phyloP scores from a whole-genome alignment of 2,113 vertebrate species.

The Melanostigma gelatinosum region DNA sequence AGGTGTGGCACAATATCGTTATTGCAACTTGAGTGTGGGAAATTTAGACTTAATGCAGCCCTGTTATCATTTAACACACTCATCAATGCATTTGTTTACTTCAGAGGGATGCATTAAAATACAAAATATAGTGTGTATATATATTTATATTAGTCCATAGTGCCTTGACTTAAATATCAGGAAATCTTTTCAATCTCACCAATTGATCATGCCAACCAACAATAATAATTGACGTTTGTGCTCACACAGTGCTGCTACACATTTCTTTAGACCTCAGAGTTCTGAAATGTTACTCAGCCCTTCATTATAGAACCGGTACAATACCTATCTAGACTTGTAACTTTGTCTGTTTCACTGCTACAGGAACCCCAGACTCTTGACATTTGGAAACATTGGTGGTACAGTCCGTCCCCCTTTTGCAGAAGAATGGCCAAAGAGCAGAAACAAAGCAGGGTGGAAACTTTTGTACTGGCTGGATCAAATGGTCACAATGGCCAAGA shows the following conservation, averaged over 20 bases:
- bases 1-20: not conserved
- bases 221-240: not conserved
- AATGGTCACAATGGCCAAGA: slow-evolving; percentile 78
- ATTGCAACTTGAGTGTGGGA: not conserved
- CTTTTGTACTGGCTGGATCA: slow-evolving; percentile 71
- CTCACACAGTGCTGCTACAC: not conserved
- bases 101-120: not conserved
- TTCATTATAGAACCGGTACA: not conserved
- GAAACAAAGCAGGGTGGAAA: slow-evolving; percentile 69
- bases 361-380: slow-evolving; percentile 48
- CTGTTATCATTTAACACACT: not conserved
- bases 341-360: not conserved
- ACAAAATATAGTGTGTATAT: not conserved
- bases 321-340: not conserved
- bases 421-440: slow-evolving; percentile 74
- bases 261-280: not conserved
- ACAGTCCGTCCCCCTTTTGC: slow-evolving; percentile 10
- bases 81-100: not conserved
- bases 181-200: not conserved
- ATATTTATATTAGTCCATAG: too few relatives aligned
- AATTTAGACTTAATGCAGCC: not conserved
- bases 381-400: slow-evolving; percentile 33
- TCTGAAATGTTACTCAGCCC: not conserved
- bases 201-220: not conserved
- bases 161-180: not conserved